Conservation (phyloP, 2,113 vertebrate genomes). For the Myiozetetes cayanensis region DNA sequence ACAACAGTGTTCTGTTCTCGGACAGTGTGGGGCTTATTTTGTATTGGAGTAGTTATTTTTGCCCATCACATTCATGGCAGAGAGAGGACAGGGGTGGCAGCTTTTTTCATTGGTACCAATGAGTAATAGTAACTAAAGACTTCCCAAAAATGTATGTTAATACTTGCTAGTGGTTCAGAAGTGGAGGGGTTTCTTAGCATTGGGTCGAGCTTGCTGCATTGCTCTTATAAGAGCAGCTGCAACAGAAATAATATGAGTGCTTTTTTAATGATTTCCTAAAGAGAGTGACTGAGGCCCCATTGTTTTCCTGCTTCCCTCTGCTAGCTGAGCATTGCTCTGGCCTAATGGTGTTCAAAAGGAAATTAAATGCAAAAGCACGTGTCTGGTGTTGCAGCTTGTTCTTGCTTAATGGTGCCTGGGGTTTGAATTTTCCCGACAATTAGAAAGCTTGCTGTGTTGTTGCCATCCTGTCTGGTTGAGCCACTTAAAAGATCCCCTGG, state of each 20-base stretch:
- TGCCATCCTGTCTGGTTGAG: conserved; percentile 5
- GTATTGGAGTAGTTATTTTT: neutral
- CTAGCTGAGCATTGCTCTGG: neutral
- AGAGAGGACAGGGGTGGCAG: neutral
- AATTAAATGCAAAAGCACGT: neutral
- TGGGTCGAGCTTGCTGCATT: neutral
- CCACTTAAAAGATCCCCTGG: neutral
- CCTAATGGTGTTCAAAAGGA: neutral
- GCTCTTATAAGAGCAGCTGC: neutral
- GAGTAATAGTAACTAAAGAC: neutral
- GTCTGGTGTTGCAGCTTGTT: neutral
- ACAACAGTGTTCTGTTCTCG: neutral
- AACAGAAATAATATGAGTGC: neutral
- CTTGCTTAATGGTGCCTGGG: neutral
- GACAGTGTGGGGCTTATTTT: neutral
- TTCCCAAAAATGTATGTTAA: neutral
- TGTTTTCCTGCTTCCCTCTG: neutral
- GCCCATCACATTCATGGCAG: neutral
- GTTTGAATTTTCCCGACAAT: conserved; percentile 50
- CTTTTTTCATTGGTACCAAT: neutral
- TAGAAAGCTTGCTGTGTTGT: conserved; percentile 15
- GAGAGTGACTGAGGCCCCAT: neutral
- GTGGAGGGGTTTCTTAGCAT: neutral
- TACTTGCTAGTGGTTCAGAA: neutral
- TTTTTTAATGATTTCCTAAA: neutral